These are phyloP conservation scores for Caiman crocodilus DNA, from an alignment of 2,797 vertebrate genomes.

Conservation along the genomic window DNA sequence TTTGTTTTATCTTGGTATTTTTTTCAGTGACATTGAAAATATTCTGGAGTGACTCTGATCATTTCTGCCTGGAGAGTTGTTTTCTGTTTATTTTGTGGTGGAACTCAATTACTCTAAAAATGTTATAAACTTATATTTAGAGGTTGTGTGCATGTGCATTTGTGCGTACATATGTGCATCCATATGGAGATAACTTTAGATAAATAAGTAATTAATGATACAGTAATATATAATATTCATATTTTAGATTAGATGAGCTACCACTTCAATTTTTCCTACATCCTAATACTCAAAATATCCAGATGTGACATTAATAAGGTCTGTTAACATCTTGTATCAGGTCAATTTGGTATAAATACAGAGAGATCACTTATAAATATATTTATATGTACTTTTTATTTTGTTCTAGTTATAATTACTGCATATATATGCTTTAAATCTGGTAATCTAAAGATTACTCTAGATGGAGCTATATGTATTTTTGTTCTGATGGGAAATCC, in stretches of 20 bases:
- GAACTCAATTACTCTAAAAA: constrained; percentile 18
- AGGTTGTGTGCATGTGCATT: too few species aligned
- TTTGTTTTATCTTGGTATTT: background rate
- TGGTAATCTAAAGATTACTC: background rate
- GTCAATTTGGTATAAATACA: background rate
- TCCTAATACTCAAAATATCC: background rate
- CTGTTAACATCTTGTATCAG: background rate
- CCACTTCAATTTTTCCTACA: background rate
- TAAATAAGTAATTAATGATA: background rate
- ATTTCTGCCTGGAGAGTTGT: background rate
- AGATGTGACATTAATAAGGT: background rate
- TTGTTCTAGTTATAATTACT: background rate
- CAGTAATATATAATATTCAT: background rate
- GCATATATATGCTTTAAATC: background rate
- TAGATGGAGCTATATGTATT: background rate
- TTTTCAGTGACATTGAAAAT: background rate
- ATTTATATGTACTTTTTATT: background rate
- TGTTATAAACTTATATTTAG: background rate
- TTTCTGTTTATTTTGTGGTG: constrained; percentile 9
- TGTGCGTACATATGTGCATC: background rate
- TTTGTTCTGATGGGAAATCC: background rate
- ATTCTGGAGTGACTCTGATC: background rate
- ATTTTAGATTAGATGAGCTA: background rate
- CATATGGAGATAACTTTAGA: constrained; percentile 12
- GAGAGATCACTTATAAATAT: background rate